Percentiles rank a stretch among this genome's conserved stretches.
Conservation (phyloP, 2,113 vertebrate species). For the Pangasianodon hypophthalmus region DNA sequence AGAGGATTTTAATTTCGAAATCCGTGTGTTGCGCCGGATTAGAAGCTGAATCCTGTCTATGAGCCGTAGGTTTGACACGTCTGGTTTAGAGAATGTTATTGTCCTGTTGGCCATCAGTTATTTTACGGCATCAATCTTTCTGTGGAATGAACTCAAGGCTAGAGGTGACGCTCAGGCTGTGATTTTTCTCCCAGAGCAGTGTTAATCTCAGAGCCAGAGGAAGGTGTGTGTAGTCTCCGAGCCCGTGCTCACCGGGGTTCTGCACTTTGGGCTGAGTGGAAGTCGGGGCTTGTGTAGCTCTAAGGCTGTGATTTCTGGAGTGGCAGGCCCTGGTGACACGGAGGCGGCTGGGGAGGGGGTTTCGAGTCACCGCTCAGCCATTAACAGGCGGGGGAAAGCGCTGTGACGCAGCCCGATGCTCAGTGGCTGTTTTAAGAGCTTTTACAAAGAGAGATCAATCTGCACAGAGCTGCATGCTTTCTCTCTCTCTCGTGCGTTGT, state of each 20-base stretch:
- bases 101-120: neutral
- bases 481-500: neutral
- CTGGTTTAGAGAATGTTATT: neutral
- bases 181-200: neutral
- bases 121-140: neutral
- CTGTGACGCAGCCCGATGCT: neutral
- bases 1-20: neutral
- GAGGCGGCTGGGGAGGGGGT: neutral
- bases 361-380: neutral
- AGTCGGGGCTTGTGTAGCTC: neutral
- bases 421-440: slow-evolving; percentile 18
- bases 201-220: neutral
- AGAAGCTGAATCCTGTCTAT: neutral
- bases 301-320: slow-evolving; percentile 33
- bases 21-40: neutral
- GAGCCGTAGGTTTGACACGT: neutral
- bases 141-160: neutral
- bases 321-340: slow-evolving; percentile 11
- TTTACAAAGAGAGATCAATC: neutral
- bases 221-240: neutral
- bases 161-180: neutral
- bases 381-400: slow-evolving; percentile 24
- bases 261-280: slow-evolving; percentile 5
- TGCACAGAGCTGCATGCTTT: neutral
- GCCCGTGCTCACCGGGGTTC: neutral